A percentile compares a stretch with the other conserved stretches of the same genome.
These are phyloP conservation scores for Caenorhabditis drosophilae DNA, from an alignment of 2,888 invertebrate genomes.

Conservation along the genomic window DNA sequence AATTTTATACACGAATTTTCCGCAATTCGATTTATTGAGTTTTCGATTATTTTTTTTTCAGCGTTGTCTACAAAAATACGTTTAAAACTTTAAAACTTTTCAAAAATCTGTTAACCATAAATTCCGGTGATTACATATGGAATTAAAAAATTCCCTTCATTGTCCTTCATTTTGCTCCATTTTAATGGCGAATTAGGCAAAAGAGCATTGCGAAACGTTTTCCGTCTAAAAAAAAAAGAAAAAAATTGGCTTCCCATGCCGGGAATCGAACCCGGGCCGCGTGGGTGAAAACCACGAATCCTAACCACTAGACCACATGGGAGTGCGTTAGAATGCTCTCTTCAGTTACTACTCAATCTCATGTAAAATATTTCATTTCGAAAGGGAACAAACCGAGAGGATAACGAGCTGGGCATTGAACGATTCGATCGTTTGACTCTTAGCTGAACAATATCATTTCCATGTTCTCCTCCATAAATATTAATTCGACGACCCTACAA, in stretches of 20 bases:
- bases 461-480: too few species aligned
- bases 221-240: constrained; percentile 14
- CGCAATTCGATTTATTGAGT: constrained; percentile 57
- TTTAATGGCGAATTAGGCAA: constrained; percentile 42
- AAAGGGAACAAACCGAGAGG: too few species aligned
- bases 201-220: constrained; percentile 32
- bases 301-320: constrained; percentile 62
- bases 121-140: constrained; percentile 57
- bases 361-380: too few species aligned
- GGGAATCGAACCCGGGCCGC: constrained; percentile 66
- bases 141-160: constrained; percentile 49
- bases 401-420: too few species aligned
- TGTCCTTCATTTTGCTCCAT: constrained; percentile 49
- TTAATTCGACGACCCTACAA: too few species aligned
- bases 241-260: constrained; percentile 53
- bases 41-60: constrained; percentile 49
- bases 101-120: constrained; percentile 39
- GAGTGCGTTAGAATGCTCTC: too few species aligned
- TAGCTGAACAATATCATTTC: too few species aligned
- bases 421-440: too few species aligned
- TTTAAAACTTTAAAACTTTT: neutral
- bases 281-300: constrained; percentile 65
- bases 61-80: neutral
- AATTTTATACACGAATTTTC: constrained; percentile 60
- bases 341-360: too few species aligned